Evolutionary conservation across 1,140 invertebrate species (phyloP), one percentile per base, ranked within the genome.

Genomic region (Mylabris phalerata): DNA sequence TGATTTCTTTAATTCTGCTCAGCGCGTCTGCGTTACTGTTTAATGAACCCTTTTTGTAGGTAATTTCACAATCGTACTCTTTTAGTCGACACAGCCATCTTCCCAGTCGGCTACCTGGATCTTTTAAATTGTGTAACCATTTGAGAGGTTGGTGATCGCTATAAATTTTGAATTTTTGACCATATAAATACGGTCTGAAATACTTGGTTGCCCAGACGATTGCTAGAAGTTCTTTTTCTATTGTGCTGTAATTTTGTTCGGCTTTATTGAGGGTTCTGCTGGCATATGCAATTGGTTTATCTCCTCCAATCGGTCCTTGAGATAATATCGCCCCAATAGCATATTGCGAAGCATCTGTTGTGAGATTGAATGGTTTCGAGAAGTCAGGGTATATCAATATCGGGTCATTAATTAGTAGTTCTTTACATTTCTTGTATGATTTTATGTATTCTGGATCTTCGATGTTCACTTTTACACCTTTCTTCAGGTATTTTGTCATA

Each of bases 131-230:
- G n/a, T 63, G 58, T 5, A 78, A 51, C 66, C 69, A 79, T 27
- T 48, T 54, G 9, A 78, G 59, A 3, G 72, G 67, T 50, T 68
- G 66, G 48, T 78, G 75, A 56, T 80, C 77, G 0, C 75, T 77
- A 26, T 69, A 45, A 9, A 77, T 65, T 4, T 39, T 69, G 50
- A 79, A 77, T 27, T 70, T 57, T 9, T 46, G 64, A 11, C 68
- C 69, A 43, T 68, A 67, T 9, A 79, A 52, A 63, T 71, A 80
- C 27, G 60, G 58, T 43, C 64, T 43, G 52, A 75, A 75, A 46
- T 62, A 68, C 69, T 6, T 61, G 57, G 43, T 65, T 60, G 13
- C 59, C 68, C 9, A 72, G 48, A 2, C 65, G 68, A 26, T 67
- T 64, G 39, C 73, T 61, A 59, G 71, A 54, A 66, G 76, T 11